phyloP scores from a whole-genome alignment of 1,140 invertebrate species.

The Neomicropteryx cornuta region DNA sequence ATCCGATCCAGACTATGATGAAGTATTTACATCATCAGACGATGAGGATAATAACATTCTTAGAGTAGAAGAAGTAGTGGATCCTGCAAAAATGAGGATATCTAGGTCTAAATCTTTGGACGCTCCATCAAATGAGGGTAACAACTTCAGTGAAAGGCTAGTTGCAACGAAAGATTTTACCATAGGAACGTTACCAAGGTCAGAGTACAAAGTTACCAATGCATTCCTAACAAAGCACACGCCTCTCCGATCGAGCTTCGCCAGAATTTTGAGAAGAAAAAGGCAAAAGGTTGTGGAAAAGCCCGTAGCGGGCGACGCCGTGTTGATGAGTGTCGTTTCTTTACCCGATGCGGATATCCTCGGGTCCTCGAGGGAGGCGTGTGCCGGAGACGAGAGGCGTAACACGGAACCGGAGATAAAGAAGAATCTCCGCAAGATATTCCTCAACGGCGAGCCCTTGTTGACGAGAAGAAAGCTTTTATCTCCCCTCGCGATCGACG shows the following conservation, averaged over 20 bases:
- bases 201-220: too few species aligned
- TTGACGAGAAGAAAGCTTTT: constrained; percentile 1
- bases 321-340: constrained; percentile 10
- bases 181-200: too few species aligned
- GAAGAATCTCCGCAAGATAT: not conserved
- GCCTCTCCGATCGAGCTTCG: constrained; percentile 8
- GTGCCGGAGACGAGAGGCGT: constrained; percentile 3
- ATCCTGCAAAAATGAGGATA: too few species aligned
- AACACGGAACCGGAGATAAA: constrained; percentile 10
- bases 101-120: too few species aligned
- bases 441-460: constrained; percentile 4
- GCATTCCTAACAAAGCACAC: too few species aligned
- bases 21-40: constrained; percentile 13
- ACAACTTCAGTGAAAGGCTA: too few species aligned
- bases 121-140: too few species aligned
- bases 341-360: too few species aligned
- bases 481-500: not conserved
- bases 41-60: too few species aligned
- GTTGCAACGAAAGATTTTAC: too few species aligned
- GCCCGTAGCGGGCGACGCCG: constrained; percentile 8
- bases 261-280: constrained; percentile 12
- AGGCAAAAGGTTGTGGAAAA: constrained; percentile 7
- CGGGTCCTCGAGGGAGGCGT: too few species aligned
- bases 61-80: too few species aligned
- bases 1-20: constrained; percentile 15